A percentile compares a stretch with the other conserved stretches of the same genome.
Evolutionary conservation across 2,888 invertebrate species (phyloP).

Genomic region (Tethea ocularis): DNA sequence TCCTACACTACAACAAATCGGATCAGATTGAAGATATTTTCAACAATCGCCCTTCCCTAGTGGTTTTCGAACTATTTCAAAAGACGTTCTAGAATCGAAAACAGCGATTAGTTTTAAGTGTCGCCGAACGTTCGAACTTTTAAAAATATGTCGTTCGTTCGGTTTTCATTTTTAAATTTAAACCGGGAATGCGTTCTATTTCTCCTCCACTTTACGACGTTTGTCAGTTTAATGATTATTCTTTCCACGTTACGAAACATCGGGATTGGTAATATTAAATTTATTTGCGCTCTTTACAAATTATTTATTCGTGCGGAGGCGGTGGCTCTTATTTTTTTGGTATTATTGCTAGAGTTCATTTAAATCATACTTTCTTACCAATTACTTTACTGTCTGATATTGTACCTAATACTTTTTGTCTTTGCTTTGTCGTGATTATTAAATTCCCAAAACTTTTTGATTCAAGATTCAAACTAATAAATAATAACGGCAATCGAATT

Average conservation of each 20-base stretch:
- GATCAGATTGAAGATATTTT: conserved; percentile 17
- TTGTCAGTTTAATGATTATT: conserved; percentile 69
- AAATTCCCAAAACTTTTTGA: too few relatives aligned
- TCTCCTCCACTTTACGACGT: conserved; percentile 78
- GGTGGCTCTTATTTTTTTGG: neutral
- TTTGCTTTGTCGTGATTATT: too few relatives aligned
- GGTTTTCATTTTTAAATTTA: conserved; percentile 76
- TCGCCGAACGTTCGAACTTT: conserved; percentile 75
- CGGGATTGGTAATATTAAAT: conserved; percentile 63
- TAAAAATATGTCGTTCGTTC: conserved; percentile 82
- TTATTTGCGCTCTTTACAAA: conserved; percentile 53
- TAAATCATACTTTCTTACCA: neutral
- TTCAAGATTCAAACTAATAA: neutral
- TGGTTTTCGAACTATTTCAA: conserved; percentile 74
- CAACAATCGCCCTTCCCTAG: neutral
- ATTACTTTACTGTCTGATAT: too few relatives aligned
- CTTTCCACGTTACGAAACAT: conserved; percentile 63
- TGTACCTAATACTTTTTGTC: too few relatives aligned
- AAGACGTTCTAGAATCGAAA: conserved; percentile 79
- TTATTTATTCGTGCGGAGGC: conserved; percentile 19
- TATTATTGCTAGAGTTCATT: neutral
- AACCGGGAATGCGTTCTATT: conserved; percentile 78
- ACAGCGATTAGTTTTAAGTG: conserved; percentile 82
- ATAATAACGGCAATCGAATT: neutral
- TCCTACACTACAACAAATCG: neutral